Base-by-base conservation (phyloP, 2,888 invertebrate species). In the Gymnocheta viridis region DNA sequence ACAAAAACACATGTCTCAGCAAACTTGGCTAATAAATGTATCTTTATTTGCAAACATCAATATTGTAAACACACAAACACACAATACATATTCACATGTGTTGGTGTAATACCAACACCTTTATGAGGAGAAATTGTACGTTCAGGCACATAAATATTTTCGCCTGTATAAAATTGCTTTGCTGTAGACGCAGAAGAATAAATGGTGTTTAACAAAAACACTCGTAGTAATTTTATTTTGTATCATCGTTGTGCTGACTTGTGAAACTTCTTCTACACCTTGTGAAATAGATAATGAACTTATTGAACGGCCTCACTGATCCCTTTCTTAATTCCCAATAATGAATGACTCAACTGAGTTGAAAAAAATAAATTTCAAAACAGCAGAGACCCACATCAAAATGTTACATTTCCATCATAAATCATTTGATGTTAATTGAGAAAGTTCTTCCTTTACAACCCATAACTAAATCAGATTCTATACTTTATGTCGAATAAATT, bases 1-100 rank as follows among this genome's bases (percentile, higher is more conserved):
- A 60, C 67, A 69, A 32, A 81, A 82, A 70, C 69, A 69, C 76
- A 76, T 76, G 76, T 49, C 74, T 81, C 81, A 82, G 81, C 81
- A 76, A 82, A 76, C 35, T 56, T 76, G 62, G 27, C 51, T 60
- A 64, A 70, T 66, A 76, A 66, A 58, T 60, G 38, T 64, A 22
- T 12, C 6, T 24, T 14, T 41, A 27, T 70, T 29, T 54, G 62
- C 54, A 54, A 51, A 56, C 47, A 56, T 51, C 56, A 64, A 35
- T 64, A 64, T 27, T 27, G 27, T 27, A n/a, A 2, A 19, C 2
- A 32, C 32, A 56, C 24, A 2, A n/a, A 32, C 7, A 9, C 6
- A 27, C 9, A 6, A 49, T n/a, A 27, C 19, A 10, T 22, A 7
- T 7, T n/a, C 9, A 22, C 19, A 4, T 10, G 19, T 14, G 14